Base-by-base conservation (phyloP, 2,797 vertebrate genomes). In the Myotis myotis region DNA sequence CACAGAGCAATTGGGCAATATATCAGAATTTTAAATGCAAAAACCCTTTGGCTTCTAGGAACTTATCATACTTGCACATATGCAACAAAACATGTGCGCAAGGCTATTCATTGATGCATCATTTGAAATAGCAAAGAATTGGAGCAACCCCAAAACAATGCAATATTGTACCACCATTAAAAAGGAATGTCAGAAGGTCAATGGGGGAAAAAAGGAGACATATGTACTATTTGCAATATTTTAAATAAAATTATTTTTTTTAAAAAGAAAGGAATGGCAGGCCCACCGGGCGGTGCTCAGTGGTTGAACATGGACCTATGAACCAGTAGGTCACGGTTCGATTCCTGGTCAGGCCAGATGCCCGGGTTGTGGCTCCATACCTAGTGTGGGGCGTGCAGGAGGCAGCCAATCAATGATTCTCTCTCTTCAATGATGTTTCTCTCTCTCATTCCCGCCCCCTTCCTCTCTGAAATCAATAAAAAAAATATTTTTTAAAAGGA, bases 11-110 rank as follows among this genome's bases (percentile, higher is more conserved):
- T 72, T 79, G 86, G 57, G 78, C 44, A 86, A 79, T 83, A 44
- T n/a, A 57, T 30, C 20, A 79, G 70, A 76, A 86, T 93, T 94
- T 95, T 74, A 91, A 70, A 91, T 74, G 49, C n/a, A 78, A 38
- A 76, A 71, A 62, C 25, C 30, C 23, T 87, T 76, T 71, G n/a
- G 22, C n/a, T 74, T 71, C 30, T 71, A 84, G 33, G 5, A 85
- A 71, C n/a, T 80, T 74, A 62, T 19, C 53, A 79, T 57, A 51
- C 13, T 74, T 87, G 71, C 22, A 62, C 47, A 87, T n/a, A 38
- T 36, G 23, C 49, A 66, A 86, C 87, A 89, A n/a, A 38, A 68
- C 8, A 89, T 19, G 12, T 51, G 30, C 9, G 20, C 11, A 89
- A 86, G 12, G 10, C 79, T 64, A 53, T 89, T 71, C 22, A 19